Evolutionary conservation across 2,888 invertebrate genomes (phyloP).

Genomic region (Chloroclystis v-ata): DNA sequence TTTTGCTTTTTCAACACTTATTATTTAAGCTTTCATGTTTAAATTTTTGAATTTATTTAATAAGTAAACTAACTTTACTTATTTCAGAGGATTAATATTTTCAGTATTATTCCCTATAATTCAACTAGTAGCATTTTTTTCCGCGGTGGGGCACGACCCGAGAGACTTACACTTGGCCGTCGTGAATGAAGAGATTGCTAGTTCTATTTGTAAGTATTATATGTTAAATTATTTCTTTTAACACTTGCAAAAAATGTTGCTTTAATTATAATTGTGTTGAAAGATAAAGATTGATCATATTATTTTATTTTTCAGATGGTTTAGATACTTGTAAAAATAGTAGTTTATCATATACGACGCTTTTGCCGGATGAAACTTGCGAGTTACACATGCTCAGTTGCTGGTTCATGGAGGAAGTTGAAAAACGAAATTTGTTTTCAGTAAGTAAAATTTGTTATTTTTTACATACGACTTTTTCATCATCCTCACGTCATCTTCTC

Average conservation of each 20-base stretch:
- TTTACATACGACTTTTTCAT: too few relatives aligned
- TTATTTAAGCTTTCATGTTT: too few relatives aligned
- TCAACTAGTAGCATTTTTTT: conserved; percentile 87
- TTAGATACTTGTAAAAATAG: conserved; percentile 54
- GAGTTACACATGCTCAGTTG: conserved; percentile 66
- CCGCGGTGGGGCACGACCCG: conserved; percentile 88
- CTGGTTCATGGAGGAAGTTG: conserved; percentile 69
- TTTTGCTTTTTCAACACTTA: too few relatives aligned
- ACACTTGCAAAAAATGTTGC: too few relatives aligned
- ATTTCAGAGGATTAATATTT: conserved; percentile 87
- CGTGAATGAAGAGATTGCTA: conserved; percentile 85
- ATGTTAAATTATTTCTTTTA: too few relatives aligned
- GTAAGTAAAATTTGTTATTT: conserved; percentile 35
- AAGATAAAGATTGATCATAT: too few relatives aligned
- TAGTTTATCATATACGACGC: conserved; percentile 41
- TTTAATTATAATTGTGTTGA: too few relatives aligned
- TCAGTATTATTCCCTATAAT: conserved; percentile 89
- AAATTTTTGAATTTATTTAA: too few relatives aligned
- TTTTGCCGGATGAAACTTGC: conserved; percentile 55
- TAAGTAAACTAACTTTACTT: too few relatives aligned
- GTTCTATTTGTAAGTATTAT: conserved; percentile 55
- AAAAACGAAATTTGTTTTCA: conserved; percentile 48
- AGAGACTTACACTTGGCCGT: conserved; percentile 84
- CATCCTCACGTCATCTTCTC: too few relatives aligned
- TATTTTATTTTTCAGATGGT: conserved; percentile 61